A percentile compares a stretch with the other conserved stretches of the same genome.
Conservation (phyloP, 2,888 invertebrate species). For the Brenthis ino region DNA sequence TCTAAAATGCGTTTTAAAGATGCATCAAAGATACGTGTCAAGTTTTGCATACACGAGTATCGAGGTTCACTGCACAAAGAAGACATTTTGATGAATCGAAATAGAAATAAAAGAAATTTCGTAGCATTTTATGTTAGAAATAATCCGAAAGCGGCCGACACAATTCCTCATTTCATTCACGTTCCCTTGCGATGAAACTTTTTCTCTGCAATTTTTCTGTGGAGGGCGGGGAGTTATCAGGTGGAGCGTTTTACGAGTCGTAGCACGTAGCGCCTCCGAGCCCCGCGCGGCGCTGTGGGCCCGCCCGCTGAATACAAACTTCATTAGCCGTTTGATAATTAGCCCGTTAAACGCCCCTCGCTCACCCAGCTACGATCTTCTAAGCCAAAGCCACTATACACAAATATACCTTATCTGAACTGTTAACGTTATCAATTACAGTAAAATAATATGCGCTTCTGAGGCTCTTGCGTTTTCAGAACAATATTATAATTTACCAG, state of each 20-base stretch:
- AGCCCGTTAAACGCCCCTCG: conserved; percentile 81
- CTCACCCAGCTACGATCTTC: conserved; percentile 66
- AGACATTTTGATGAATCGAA: conserved; percentile 70
- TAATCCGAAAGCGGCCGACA: conserved; percentile 79
- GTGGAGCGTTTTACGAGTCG: conserved; percentile 77
- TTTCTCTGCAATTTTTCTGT: conserved; percentile 82
- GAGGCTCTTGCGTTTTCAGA: background rate
- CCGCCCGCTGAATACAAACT: conserved; percentile 81
- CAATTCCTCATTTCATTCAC: conserved; percentile 82
- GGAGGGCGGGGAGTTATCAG: conserved; percentile 79
- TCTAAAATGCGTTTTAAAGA: conserved; percentile 26
- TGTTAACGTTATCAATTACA: conserved; percentile 28
- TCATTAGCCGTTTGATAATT: conserved; percentile 83
- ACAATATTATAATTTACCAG: too few species aligned
- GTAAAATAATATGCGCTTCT: conserved; percentile 12
- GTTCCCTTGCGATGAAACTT: conserved; percentile 82
- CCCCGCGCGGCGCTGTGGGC: conserved; percentile 61
- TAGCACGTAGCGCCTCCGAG: conserved; percentile 71
- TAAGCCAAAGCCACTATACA: conserved; percentile 56
- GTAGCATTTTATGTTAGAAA: conserved; percentile 74
- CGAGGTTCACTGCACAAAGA: conserved; percentile 48
- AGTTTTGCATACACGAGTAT: conserved; percentile 33
- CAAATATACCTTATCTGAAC: conserved; percentile 31
- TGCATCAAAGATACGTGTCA: conserved; percentile 28
- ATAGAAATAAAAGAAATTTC: conserved; percentile 73